Percentiles rank a stretch among this genome's conserved stretches.
Conservation (phyloP, 2,888 invertebrate genomes). For the Lumbricus terrestris region DNA sequence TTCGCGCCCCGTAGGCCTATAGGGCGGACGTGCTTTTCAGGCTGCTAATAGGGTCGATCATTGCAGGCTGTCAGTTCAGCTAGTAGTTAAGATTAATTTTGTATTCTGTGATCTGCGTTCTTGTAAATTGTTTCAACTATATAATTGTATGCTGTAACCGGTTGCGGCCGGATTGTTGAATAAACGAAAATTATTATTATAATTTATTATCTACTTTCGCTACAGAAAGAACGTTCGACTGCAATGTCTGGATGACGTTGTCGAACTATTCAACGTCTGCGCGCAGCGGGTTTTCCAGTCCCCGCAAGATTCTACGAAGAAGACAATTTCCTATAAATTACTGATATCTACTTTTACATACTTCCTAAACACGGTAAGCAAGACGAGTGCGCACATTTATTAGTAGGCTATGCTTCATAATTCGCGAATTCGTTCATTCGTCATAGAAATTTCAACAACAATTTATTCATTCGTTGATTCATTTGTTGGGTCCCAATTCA, state of each 20-base stretch:
- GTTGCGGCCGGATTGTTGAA: too few relatives aligned
- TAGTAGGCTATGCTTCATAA: not conserved
- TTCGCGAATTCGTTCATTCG: not conserved
- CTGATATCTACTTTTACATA: slow-evolving; percentile 25
- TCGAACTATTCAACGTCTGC: slow-evolving; percentile 25
- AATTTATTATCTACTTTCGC: too few relatives aligned
- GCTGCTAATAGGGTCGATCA: too few relatives aligned
- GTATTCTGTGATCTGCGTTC: too few relatives aligned
- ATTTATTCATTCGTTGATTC: not conserved
- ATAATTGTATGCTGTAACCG: too few relatives aligned
- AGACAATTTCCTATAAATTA: slow-evolving; percentile 19
- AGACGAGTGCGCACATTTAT: not conserved
- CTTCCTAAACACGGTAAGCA: slow-evolving; percentile 12
- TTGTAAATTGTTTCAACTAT: too few relatives aligned
- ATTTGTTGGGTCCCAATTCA: not conserved
- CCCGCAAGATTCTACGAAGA: slow-evolving; percentile 24
- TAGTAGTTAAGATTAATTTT: too few relatives aligned
- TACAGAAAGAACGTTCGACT: not conserved
- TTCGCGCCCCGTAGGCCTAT: too few relatives aligned
- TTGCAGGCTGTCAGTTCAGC: too few relatives aligned
- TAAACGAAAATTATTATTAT: too few relatives aligned
- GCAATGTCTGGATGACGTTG: slow-evolving; percentile 20
- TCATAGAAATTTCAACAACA: not conserved
- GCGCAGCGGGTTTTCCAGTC: slow-evolving; percentile 26
- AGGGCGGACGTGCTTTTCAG: too few relatives aligned